phyloP scores from a whole-genome alignment of 2,888 invertebrate genomes.

The Mechanitis messenoides region DNA sequence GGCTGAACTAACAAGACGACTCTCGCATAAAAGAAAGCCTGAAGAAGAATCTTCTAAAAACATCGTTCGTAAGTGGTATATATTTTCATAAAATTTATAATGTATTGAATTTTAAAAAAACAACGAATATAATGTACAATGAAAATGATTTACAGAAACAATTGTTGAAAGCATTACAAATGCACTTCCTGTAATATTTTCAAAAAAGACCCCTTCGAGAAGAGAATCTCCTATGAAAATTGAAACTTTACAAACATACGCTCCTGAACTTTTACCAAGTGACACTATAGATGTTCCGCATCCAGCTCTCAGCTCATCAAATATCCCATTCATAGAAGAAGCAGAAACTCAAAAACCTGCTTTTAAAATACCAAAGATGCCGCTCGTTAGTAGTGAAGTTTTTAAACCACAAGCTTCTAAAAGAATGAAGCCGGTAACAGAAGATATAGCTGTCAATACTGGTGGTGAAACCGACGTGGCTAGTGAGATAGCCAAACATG shows the following conservation, averaged over 20 bases:
- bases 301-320: slow-evolving; percentile 22
- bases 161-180: slow-evolving; percentile 61
- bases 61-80: slow-evolving; percentile 55
- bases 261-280: slow-evolving; percentile 55
- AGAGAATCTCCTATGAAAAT: slow-evolving; percentile 51
- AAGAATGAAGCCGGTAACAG: slow-evolving; percentile 36
- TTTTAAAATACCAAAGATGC: slow-evolving; percentile 66
- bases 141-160: slow-evolving; percentile 44
- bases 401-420: slow-evolving; percentile 44
- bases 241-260: slow-evolving; percentile 49
- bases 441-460: slow-evolving; percentile 56
- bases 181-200: slow-evolving; percentile 56
- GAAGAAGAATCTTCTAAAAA: slow-evolving; percentile 49
- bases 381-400: slow-evolving; percentile 53
- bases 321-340: slow-evolving; percentile 29
- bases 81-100: not conserved
- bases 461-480: slow-evolving; percentile 57
- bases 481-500: slow-evolving; percentile 56
- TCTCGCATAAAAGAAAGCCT: slow-evolving; percentile 50
- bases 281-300: slow-evolving; percentile 41
- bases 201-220: slow-evolving; percentile 44
- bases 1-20: slow-evolving; percentile 55
- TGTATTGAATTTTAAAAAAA: not conserved
- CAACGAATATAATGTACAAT: not conserved
- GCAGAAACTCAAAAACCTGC: slow-evolving; percentile 22